Evolutionary conservation across 2,888 invertebrate genomes (phyloP).

Genomic region (Cryptosula pallasiana): DNA sequence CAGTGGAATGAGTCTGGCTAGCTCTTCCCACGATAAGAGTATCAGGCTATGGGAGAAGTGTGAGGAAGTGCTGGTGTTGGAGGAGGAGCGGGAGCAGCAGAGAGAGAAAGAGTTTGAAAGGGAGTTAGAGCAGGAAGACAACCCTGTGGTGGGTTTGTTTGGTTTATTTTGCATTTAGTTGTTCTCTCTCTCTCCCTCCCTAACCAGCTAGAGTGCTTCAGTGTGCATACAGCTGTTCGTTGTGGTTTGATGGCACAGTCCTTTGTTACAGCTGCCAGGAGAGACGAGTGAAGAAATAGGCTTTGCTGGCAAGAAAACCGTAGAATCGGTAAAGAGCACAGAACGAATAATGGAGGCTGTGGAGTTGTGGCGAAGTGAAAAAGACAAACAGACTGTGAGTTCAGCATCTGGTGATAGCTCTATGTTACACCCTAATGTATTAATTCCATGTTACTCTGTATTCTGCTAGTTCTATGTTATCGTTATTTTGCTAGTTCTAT

Average conservation of each 20-base stretch:
- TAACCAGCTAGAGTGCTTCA: no score
- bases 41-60: conserved; percentile 79
- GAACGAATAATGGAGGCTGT: conserved; percentile 88
- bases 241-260: no score
- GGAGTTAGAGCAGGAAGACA: conserved; percentile 53
- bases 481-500: background rate
- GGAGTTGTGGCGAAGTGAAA: conserved; percentile 58
- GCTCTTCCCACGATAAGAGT: conserved; percentile 82
- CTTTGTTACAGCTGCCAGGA: conserved; percentile 51
- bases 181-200: background rate
- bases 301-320: conserved; percentile 80
- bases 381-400: conserved; percentile 42
- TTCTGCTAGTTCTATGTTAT: background rate
- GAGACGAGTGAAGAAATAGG: conserved; percentile 68
- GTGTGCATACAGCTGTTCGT: no score
- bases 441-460: no score
- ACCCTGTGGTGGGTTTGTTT: conserved; percentile 50
- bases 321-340: conserved; percentile 79
- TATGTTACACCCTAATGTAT: no score
- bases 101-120: conserved; percentile 66
- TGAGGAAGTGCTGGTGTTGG: conserved; percentile 81
- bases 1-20: conserved; percentile 64
- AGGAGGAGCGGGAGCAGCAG: conserved; percentile 82
- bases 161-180: no score
- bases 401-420: background rate